Percentiles rank a stretch among this genome's conserved stretches.
These are phyloP conservation scores for Acleris cristana DNA, from an alignment of 2,888 invertebrate genomes.

Conservation along the genomic window DNA sequence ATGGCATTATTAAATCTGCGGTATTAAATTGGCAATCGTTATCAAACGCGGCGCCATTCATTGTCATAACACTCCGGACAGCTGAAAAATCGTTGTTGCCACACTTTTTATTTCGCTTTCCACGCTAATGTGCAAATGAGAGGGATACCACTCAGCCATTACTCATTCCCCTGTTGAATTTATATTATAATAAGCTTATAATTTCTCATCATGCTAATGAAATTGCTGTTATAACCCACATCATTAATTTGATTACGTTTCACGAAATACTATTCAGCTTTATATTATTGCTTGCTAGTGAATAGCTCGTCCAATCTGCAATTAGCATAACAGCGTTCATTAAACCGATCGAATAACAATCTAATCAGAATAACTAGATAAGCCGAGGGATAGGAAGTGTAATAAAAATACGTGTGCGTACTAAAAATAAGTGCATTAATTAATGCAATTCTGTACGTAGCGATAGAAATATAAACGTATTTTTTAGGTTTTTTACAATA, in stretches of 20 bases:
- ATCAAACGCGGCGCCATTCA: conserved; percentile 21
- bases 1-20: conserved; percentile 20
- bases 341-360: conserved; percentile 15
- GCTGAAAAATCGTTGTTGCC: conserved; percentile 19
- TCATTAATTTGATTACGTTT: too few species aligned
- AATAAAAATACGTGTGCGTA: too few species aligned
- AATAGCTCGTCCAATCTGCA: conserved; percentile 1
- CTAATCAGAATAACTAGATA: conserved; percentile 17
- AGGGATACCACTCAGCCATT: too few species aligned
- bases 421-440: too few species aligned
- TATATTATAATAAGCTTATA: too few species aligned
- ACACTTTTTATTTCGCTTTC: conserved; percentile 9
- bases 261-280: too few species aligned
- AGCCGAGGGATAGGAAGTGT: not conserved
- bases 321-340: conserved; percentile 9
- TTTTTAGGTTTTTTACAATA: too few species aligned
- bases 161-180: too few species aligned
- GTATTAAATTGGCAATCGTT: conserved; percentile 30
- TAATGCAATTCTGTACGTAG: too few species aligned
- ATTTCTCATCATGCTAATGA: too few species aligned
- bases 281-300: not conserved
- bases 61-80: conserved; percentile 19
- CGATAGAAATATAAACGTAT: too few species aligned
- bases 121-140: not conserved
- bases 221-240: too few species aligned